phyloP scores from a whole-genome alignment of 2,113 vertebrate genomes.

The Oncorhynchus tshawytscha region DNA sequence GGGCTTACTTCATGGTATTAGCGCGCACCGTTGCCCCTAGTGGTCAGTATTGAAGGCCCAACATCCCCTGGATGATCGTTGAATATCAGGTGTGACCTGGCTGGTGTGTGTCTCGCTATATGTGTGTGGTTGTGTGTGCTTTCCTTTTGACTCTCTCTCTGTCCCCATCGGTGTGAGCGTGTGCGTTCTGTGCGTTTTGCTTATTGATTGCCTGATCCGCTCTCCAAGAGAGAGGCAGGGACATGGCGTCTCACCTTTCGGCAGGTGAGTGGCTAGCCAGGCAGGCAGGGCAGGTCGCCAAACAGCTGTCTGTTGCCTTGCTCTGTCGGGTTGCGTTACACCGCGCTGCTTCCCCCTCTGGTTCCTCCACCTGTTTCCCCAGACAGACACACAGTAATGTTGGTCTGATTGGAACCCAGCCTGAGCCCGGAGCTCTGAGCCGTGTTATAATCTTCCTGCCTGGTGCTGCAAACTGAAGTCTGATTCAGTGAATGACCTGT shows the following conservation, averaged over 20 bases:
- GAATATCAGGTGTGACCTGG: too few species aligned
- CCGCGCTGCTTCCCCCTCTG: neutral
- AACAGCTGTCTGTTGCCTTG: conserved; percentile 30
- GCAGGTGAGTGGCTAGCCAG: neutral
- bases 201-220: too few species aligned
- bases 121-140: neutral
- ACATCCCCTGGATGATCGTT: too few species aligned
- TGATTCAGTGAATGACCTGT: neutral
- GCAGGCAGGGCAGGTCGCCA: conserved; percentile 10
- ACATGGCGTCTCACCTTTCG: conserved; percentile 31
- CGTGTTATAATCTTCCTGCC: neutral
- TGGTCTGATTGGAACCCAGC: neutral
- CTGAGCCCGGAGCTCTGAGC: too few species aligned
- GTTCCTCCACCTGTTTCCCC: conserved; percentile 9
- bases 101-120: neutral
- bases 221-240: neutral
- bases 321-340: neutral
- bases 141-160: neutral
- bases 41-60: too few species aligned
- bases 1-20: too few species aligned
- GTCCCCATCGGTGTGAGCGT: too few species aligned
- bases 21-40: too few species aligned
- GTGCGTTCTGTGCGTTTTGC: too few species aligned
- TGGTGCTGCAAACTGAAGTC: neutral
- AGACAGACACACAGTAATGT: neutral